Evolutionary conservation across 2,797 vertebrate genomes (phyloP).

Genomic region (Poecile montanus): DNA sequence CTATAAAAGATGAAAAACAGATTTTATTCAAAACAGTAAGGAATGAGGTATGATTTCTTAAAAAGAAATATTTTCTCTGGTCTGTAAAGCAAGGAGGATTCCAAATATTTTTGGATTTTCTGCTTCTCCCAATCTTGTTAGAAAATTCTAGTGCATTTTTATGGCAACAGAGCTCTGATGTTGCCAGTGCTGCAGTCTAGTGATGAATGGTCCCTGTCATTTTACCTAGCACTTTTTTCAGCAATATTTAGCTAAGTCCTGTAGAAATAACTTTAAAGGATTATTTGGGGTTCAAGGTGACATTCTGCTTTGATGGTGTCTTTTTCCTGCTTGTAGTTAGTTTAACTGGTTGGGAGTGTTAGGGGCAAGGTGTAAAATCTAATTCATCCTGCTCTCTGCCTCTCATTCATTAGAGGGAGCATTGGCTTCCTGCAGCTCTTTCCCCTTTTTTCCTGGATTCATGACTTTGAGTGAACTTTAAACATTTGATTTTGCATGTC

Average conservation of each 20-base stretch:
- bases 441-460: background rate
- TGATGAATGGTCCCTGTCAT: background rate
- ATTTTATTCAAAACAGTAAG: background rate
- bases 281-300: background rate
- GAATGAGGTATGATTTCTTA: background rate
- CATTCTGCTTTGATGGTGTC: background rate
- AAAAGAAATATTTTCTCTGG: background rate
- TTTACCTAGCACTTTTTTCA: background rate
- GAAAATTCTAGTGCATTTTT: background rate
- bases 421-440: background rate
- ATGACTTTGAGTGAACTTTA: background rate
- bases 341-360: background rate
- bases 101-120: background rate
- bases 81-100: background rate
- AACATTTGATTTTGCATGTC: background rate
- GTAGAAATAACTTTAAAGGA: background rate
- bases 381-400: background rate
- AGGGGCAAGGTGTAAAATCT: background rate
- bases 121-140: background rate
- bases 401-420: fast-evolving
- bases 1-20: background rate
- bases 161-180: background rate
- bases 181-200: background rate
- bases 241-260: background rate
- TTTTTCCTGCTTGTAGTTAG: background rate